Base-by-base conservation (phyloP, 1,140 invertebrate genomes). In the Saccostrea cuccullata region DNA sequence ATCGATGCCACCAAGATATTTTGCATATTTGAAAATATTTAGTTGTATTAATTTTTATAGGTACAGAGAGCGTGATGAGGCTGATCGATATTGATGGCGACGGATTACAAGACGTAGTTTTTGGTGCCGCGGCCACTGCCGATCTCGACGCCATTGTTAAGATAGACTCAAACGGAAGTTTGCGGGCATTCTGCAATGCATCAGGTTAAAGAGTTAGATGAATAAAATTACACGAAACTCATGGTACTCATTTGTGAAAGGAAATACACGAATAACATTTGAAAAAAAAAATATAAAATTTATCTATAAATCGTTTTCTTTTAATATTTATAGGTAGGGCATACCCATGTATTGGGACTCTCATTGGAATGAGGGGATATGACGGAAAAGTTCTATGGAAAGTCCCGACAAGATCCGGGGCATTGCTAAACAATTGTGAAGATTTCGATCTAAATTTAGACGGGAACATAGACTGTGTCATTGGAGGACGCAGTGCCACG, bases 381-480 rank as follows among this genome's bases (percentile, higher is more conserved):
- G 93, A 94, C 89, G 92, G 93, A 11, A 87, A 90, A 55, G 83
- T 90, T 20, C 82, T 95, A 73, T 95, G 94, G 94, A 88, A 87
- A 15, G 86, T 90, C 15, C 55, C 64, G 0, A 91, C 91, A 55
- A 84, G 91, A 55, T 90, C 88, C 23, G 90, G 86, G 12, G 84
- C 92, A 12, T 90, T 94, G 36, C 89, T 92, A 70, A 83, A 93
- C 17, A 92, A 91, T 64, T 95, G 94, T 91, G 85, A 87, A 2
- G 89, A 92, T 11, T 91, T 94, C 83, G 94, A 95, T 88, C 89
- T 94, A 11, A 92, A 94, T 88, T 88, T 88, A 13, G 94, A 95
- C 87, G 93, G 92, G 13, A 83, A 87, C 4, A 86, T 83, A 12
- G 94, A 94, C 86, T 95, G 94, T 89, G 90, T 95, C 40, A 90